Evolutionary conservation across 2,888 invertebrate species (phyloP).

Genomic region (Plagiodera versicolora): DNA sequence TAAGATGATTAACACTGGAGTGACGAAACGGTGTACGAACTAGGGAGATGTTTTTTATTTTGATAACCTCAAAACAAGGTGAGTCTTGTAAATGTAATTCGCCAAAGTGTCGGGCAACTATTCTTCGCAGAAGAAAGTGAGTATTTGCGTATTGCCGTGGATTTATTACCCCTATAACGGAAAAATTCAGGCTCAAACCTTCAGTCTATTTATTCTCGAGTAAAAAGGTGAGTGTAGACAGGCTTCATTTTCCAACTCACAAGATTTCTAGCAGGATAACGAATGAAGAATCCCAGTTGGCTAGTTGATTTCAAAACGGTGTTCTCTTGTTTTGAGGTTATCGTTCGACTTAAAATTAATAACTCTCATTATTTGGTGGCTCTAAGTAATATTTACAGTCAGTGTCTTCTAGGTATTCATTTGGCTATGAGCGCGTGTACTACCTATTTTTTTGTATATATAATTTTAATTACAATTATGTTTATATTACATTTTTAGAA

Average conservation of each 20-base stretch:
- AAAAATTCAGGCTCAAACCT: background rate
- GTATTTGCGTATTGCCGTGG: background rate
- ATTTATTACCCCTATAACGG: background rate
- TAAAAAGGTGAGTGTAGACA: too few relatives aligned
- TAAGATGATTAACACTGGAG: conserved; percentile 49
- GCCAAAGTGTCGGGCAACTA: background rate
- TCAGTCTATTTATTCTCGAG: background rate
- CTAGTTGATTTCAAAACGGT: conserved; percentile 29
- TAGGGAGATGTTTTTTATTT: conserved; percentile 31
- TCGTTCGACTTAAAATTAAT: conserved; percentile 32
- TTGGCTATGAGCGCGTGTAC: conserved; percentile 53
- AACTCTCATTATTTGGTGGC: conserved; percentile 38
- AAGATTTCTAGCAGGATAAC: too few relatives aligned
- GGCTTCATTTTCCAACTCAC: too few relatives aligned
- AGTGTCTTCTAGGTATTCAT: conserved; percentile 42
- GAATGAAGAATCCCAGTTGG: background rate
- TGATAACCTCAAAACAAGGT: conserved; percentile 36
- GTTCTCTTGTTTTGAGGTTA: conserved; percentile 37
- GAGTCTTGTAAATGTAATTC: conserved; percentile 6
- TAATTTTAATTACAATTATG: conserved; percentile 50
- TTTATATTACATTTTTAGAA: conserved; percentile 56
- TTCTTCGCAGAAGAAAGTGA: background rate
- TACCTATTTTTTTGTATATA: conserved; percentile 49
- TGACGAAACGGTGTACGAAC: conserved; percentile 46
- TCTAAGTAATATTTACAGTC: conserved; percentile 48